Evolutionary conservation across 1,140 invertebrate species (phyloP).

Genomic region (Tetragonula clypearis): DNA sequence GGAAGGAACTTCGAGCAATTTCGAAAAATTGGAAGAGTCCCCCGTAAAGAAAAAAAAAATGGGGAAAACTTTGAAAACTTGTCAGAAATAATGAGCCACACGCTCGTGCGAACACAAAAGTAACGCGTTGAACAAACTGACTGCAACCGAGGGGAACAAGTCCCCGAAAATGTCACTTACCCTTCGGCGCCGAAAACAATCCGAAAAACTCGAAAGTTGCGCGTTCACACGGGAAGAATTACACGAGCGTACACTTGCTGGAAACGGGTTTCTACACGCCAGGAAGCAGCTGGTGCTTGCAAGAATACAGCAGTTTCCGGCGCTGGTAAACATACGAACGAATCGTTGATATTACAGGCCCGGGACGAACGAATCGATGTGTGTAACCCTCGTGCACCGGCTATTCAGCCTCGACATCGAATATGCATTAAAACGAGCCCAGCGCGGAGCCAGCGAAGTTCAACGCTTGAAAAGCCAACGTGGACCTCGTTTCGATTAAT

Average conservation of each 20-base stretch:
- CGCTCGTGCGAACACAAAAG: neutral
- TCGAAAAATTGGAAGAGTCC: neutral
- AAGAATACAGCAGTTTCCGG: conserved; percentile 38
- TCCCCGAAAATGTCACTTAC: neutral
- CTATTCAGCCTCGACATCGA: conserved; percentile 45
- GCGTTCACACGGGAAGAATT: neutral
- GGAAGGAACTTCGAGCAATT: too few relatives aligned
- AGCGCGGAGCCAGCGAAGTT: neutral
- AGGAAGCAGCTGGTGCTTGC: conserved; percentile 31
- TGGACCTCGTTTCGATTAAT: conserved; percentile 24
- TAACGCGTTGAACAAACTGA: neutral
- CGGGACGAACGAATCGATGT: conserved; percentile 18
- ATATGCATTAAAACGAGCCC: conserved; percentile 59
- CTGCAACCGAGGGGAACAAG: neutral
- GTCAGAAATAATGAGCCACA: too few relatives aligned
- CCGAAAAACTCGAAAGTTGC: neutral
- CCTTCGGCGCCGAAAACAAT: neutral
- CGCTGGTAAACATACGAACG: conserved; percentile 25
- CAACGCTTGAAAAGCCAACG: neutral
- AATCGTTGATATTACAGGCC: conserved; percentile 1
- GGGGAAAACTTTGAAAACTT: too few relatives aligned
- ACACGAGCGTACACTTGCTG: neutral
- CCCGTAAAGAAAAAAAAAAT: neutral
- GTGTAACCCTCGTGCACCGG: neutral
- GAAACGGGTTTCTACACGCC: neutral